Evolutionary conservation across 2,797 vertebrate genomes (phyloP), one percentile per base, ranked within the genome.

Genomic region (Pteronotus mesoamericanus): DNA sequence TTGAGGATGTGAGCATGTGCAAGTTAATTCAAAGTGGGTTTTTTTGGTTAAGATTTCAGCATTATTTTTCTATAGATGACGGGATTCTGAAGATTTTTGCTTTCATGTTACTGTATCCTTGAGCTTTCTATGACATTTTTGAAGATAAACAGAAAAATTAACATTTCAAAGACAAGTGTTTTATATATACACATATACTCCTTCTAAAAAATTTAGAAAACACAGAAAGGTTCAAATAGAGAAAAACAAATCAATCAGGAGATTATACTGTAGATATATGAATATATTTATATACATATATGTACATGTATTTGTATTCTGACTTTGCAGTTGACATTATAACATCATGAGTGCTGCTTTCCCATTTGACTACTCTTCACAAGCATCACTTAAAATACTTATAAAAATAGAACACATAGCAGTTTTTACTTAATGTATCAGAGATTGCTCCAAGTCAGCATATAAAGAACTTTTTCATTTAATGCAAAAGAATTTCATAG

Each of bases 61-160:
- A 68, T 75, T 59, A 53, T 68, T 89, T 95, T 96, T 94, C 46
- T 66, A 19, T 44, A 39, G 82, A 85, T 46, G 34, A 68, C 86
- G n/a, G 34, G 26, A 64, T 75, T 89, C 78, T 66, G 68, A 91
- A 55, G 44, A 86, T 11, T 53, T 90, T 61, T 83, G 57, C 51
- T 88, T 92, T 94, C 59, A 57, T 34, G 87, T 96, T 91, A 86
- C 79, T 93, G 37, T 44, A 37, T 48, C 93, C 59, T 72, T 84
- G 32, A 69, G 44, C 89, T 91, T 96, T 79, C 44, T 42, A 64
- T 37, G 68, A 66, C 3, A 24, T 89, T 61, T 97, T 94, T 88
- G 32, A 89, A 95, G 89, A 79, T 14, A 75, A 24, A 19, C 57
- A 78, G 85, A 69, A 75, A 53, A 84, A 69, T 37, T 24, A 74